Evolutionary conservation across 2,113 vertebrate species (phyloP), one percentile per base, ranked within the genome.

Genomic region (Gadus macrocephalus): DNA sequence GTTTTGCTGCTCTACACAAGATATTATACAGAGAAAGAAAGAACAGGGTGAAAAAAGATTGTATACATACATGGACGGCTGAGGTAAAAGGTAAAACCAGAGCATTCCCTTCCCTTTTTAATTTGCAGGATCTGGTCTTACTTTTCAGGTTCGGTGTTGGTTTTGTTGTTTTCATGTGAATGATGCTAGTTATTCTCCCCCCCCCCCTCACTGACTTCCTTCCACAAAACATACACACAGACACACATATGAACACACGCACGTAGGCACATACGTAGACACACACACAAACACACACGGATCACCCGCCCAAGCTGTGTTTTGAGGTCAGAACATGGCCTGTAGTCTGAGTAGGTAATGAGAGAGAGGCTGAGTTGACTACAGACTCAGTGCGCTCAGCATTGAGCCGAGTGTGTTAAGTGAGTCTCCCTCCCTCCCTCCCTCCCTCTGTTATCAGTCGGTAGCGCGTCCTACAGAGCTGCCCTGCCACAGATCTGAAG

Each of bases 341-440:
- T 74, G 35, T 22, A 77, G 78, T 76, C 60, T 27, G 6, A 1
- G 67, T 78, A 80, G 75, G 77, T 87, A 83, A 89, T 87, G 72
- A 88, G 31, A 87, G 79, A 72, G 38, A 7, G 27, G 61, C 14
- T 16, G 17, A 17, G 53, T 58, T n/a, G 31, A 71, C 72, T 70
- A 38, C 55, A 73, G 66, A 72, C 7, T 31, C 28, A 64, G 12
- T 49, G 72, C 5, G 60, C 71, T 69, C 59, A 22, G 55, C 42
- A 49, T 62, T 60, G 70, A 22, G 60, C 62, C 56, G 4, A 5
- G 70, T 69, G 64, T 69, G 28, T 53, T 71, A 55, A 8, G 65
- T 6, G 42, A 11, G 20, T 20, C 20, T 27, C 15, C 20, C 27
- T 69, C 17, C 20, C 28, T 69, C 17, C 20, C 28, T 60, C 14